phyloP scores from a whole-genome alignment of 2,797 vertebrate species.

The Phoxinus dragarum region DNA sequence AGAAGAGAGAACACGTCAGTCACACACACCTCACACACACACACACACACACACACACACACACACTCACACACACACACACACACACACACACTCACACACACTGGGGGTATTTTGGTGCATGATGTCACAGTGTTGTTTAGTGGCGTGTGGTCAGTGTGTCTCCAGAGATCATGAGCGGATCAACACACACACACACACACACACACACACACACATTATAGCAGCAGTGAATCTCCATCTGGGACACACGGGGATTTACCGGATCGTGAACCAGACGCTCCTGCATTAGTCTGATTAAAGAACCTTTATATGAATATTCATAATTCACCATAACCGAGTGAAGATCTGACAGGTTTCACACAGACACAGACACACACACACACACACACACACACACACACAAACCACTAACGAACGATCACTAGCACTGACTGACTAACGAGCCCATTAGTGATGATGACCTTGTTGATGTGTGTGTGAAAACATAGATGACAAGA shows the following conservation, averaged over 20 bases:
- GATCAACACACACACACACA: background rate
- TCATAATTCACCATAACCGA: background rate
- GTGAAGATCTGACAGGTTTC: background rate
- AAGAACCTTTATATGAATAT: background rate
- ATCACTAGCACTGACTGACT: background rate
- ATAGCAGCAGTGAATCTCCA: no score
- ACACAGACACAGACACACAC: background rate
- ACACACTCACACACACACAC: constrained; percentile 8
- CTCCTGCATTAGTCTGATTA: background rate
- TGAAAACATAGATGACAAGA: no score
- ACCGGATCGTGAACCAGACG: background rate
- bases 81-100: background rate
- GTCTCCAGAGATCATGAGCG: constrained; percentile 2
- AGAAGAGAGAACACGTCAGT: constrained; percentile 5
- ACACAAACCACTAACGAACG: no score
- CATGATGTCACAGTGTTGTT: background rate
- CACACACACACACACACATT: no score
- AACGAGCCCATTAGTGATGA: background rate
- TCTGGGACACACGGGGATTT: background rate
- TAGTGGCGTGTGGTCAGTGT: background rate
- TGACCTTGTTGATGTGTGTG: background rate
- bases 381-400: background rate
- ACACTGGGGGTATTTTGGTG: background rate
- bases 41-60: no score
- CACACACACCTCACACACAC: background rate